Evolutionary conservation across 2,888 invertebrate species (phyloP).

Genomic region (Phrixothrix hirtus): DNA sequence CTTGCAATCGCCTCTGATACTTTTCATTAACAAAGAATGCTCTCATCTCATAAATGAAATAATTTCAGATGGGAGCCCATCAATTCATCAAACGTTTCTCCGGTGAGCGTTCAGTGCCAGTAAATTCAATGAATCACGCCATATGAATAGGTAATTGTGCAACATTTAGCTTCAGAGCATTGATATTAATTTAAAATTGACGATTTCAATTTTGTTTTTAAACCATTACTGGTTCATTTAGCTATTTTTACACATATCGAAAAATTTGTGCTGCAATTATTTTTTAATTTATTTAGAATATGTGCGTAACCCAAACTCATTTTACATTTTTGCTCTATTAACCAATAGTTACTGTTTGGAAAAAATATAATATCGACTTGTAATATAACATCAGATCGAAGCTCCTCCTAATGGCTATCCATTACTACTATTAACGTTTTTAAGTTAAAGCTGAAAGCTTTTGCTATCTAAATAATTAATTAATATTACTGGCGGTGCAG

Average conservation of each 20-base stretch:
- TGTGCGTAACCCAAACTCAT: background rate
- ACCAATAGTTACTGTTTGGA: too few species aligned
- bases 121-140: constrained; percentile 12
- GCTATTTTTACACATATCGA: background rate
- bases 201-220: background rate
- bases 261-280: background rate
- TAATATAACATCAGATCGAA: too few species aligned
- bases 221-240: background rate
- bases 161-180: constrained; percentile 14
- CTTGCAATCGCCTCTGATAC: constrained; percentile 7
- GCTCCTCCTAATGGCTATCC: too few species aligned
- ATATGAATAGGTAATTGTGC: constrained; percentile 14
- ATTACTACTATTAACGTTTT: too few species aligned
- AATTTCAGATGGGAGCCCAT: constrained; percentile 7
- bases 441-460: too few species aligned
- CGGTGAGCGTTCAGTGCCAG: background rate
- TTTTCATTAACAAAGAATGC: constrained; percentile 2
- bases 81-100: constrained; percentile 10
- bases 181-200: background rate
- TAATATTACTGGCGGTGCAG: too few species aligned
- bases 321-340: background rate
- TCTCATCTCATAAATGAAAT: constrained; percentile 15
- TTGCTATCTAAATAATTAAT: too few species aligned
- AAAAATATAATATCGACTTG: too few species aligned
- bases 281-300: background rate